Evolutionary conservation across 1,140 invertebrate species (phyloP), one percentile per base, ranked within the genome.

Genomic region (Oreohelix idahoensis): DNA sequence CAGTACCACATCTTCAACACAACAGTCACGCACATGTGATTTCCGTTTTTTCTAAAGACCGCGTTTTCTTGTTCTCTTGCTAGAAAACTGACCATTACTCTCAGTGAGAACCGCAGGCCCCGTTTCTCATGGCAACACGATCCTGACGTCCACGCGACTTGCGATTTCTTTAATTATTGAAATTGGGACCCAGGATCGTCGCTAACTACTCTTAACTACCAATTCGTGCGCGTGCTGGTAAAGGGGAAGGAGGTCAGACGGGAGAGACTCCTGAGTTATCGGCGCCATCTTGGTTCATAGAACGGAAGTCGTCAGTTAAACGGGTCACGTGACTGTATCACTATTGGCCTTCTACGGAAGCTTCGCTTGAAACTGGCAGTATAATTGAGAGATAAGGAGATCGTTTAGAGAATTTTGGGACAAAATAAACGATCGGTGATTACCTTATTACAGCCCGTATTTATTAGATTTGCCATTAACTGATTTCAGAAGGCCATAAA

Each of bases 281-380:
- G 77, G 32, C 58, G 77, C 77, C 77, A 79, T 79, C 77, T 79
- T 79, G 49, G 58, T 69, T 53, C 29, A 35, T 26, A 63, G 77
- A 79, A 42, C 77, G 77, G 77, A 79, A 79, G 77, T 79, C 77
- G 77, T 79, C 77, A 66, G 77, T 69, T 58, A 66, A 66, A 66
- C 13, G 32, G 77, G 63, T 79, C 77, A 79, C 77, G 77, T 79
- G 77, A 79, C 77, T 39, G 35, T 51, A 77, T 77, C 75, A 53
- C 75, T 53, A 53, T 77, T 77, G 75, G 75, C 32, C 71, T 49
- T 77, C 75, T 23, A 23, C 29, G 75, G 45, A 45, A 49, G 42
- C 51, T 15, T 58, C 15, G n/a, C 26, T 36, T 49, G 36, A 77
- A 77, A 32, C 75, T 49, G 58, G 77, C 63, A 66, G 23, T 26